A percentile compares a stretch with the other conserved stretches of the same genome.
phyloP scores from a whole-genome alignment of 2,113 vertebrate species.

The Phycodurus eques region DNA sequence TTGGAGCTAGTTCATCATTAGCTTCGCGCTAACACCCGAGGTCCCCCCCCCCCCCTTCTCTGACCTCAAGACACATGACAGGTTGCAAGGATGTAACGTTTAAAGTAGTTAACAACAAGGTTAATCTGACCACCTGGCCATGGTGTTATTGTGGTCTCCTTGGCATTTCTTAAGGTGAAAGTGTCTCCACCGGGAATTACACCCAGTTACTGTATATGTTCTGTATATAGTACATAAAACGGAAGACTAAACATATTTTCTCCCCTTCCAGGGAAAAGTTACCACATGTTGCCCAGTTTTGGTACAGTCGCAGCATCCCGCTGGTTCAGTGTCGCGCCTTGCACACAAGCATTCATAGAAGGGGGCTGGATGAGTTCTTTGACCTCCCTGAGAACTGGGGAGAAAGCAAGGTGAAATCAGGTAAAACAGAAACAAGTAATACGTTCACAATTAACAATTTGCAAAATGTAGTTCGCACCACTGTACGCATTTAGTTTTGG shows the following conservation, averaged over 20 bases:
- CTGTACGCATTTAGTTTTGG: neutral
- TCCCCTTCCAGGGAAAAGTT: slow-evolving; percentile 25
- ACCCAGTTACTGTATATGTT: neutral
- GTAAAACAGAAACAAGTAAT: slow-evolving; percentile 60
- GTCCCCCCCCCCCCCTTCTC: neutral
- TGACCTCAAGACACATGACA: neutral
- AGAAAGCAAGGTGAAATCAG: slow-evolving; percentile 85
- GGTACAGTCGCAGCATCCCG: slow-evolving; percentile 13
- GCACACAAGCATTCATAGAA: slow-evolving; percentile 76
- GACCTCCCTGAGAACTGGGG: slow-evolving; percentile 92
- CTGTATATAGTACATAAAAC: neutral
- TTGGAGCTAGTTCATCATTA: neutral
- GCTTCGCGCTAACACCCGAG: neutral
- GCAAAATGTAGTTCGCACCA: neutral
- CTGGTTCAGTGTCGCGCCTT: slow-evolving; percentile 63
- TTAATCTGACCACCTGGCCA: neutral
- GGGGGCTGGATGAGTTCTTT: slow-evolving; percentile 90
- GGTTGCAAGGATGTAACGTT: neutral
- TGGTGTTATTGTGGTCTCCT: neutral
- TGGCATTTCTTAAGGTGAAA: neutral
- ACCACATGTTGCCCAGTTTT: neutral
- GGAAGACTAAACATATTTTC: neutral
- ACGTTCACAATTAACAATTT: neutral
- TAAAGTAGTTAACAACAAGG: neutral
- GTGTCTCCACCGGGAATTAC: neutral